These are phyloP conservation scores for Pangasius krempfi DNA, from an alignment of 2,797 vertebrate genomes.

Conservation along the genomic window DNA sequence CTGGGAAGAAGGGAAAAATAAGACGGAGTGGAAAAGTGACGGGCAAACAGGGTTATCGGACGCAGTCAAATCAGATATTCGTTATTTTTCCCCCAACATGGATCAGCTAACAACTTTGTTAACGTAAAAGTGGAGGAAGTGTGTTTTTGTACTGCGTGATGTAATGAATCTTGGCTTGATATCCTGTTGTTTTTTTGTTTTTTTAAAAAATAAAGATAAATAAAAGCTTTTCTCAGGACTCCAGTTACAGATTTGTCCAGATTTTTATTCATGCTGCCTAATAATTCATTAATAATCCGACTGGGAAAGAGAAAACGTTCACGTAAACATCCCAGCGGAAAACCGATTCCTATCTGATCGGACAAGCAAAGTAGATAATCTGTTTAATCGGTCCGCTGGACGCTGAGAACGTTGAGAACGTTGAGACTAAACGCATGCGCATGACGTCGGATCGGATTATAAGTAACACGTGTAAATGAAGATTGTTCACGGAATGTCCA, in stretches of 20 bases:
- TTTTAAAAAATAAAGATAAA: neutral
- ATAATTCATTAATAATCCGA: neutral
- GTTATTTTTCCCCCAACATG: neutral
- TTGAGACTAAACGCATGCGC: too few species aligned
- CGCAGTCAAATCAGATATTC: neutral
- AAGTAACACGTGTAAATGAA: too few species aligned
- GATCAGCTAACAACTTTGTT: neutral
- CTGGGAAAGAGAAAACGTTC: too few species aligned
- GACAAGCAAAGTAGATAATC: too few species aligned
- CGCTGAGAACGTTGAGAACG: too few species aligned
- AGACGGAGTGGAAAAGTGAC: neutral
- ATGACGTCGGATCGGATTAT: too few species aligned
- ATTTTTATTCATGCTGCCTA: neutral
- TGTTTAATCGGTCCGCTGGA: too few species aligned
- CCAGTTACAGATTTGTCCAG: neutral
- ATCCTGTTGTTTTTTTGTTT: neutral
- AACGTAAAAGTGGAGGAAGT: neutral
- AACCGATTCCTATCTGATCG: too few species aligned
- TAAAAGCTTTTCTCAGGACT: neutral
- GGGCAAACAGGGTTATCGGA: neutral
- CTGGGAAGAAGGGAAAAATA: slow-evolving; percentile 20
- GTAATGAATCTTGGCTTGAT: neutral
- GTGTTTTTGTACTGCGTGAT: neutral
- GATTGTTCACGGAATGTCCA: neutral
- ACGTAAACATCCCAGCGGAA: too few species aligned